Base-by-base conservation (phyloP, 2,113 vertebrate species). In the Paracanthobrama guichenoti region DNA sequence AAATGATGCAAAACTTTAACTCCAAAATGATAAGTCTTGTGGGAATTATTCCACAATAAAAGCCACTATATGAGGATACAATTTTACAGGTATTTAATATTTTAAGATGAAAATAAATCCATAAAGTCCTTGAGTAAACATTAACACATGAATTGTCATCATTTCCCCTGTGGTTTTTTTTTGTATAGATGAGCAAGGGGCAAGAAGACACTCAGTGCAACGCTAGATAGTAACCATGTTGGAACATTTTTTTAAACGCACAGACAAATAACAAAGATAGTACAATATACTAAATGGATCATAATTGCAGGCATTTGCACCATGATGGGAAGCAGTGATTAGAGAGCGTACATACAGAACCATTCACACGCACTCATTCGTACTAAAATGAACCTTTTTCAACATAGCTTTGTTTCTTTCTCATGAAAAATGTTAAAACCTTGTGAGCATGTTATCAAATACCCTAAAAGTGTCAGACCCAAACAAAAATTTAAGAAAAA, bases 71-170 rank as follows among this genome's bases (percentile, higher is more conserved):
- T 93, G 94, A 96, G 81, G 96, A 96, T 97, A 96, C 95, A 96
- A 94, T 95, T 95, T 94, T 95, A 96, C 96, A 97, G 96, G 97
- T 76, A 64, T 91, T 86, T 87, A 92, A 92, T 86, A 89, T 82
- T 94, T 94, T 95, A 96, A 91, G 91, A 46, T 86, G 81, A 88
- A 85, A 94, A 95, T 93, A 93, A 93, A 92, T 90, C 92, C 87
- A 39, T 94, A 93, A 95, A 96, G 96, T 98, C 97, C 96, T 97
- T 97, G 96, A 98, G 97, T 98, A 98, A 98, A 98, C 97, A 97
- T 96, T 95, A 95, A 98, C 96, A 97, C 96, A 10, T 96, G 96
- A 98, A 96, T 94, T 96, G 95, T 96, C 96, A 90, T 95, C 92
- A 64, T 92, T 80, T 93, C 94, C 95, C 96, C 94, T 95, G 95